phyloP scores from a whole-genome alignment of 2,113 vertebrate genomes.

The Ceyx cyanopectus region DNA sequence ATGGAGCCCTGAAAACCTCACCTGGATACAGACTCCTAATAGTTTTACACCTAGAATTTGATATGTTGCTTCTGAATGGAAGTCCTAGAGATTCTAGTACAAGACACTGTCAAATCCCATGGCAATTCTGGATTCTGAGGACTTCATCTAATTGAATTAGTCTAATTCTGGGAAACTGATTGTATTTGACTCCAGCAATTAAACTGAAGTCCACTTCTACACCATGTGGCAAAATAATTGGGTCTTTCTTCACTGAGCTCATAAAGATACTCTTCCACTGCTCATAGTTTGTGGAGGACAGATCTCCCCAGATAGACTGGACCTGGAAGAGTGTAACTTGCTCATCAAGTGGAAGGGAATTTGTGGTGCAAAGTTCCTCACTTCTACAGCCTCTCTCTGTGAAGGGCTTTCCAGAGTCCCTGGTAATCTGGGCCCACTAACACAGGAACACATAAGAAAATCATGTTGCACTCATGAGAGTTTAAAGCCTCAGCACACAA shows the following conservation, averaged over 20 bases:
- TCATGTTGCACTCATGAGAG: not conserved
- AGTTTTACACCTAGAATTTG: not conserved
- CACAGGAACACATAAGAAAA: not conserved
- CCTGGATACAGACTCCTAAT: not conserved
- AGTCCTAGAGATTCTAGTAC: not conserved
- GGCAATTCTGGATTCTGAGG: not conserved
- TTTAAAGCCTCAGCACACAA: not conserved
- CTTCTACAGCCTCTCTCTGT: not conserved
- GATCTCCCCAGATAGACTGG: not conserved
- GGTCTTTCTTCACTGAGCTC: not conserved
- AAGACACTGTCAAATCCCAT: not conserved
- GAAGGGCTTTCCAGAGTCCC: not conserved
- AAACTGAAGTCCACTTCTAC: not conserved
- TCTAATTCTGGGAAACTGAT: not conserved
- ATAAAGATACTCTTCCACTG: not conserved
- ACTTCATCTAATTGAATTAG: not conserved
- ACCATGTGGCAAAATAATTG: not conserved
- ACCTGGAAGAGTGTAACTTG: not conserved
- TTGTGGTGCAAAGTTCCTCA: not conserved
- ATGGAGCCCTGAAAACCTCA: not conserved
- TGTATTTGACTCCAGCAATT: not conserved
- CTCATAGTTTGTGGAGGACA: not conserved
- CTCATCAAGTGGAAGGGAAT: not conserved
- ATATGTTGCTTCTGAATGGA: not conserved
- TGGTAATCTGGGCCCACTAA: not conserved